A percentile compares a stretch with the other conserved stretches of the same genome.
These are phyloP conservation scores for Machaerirhynchus nigripectus DNA, from an alignment of 2,113 vertebrate genomes.

Conservation along the genomic window DNA sequence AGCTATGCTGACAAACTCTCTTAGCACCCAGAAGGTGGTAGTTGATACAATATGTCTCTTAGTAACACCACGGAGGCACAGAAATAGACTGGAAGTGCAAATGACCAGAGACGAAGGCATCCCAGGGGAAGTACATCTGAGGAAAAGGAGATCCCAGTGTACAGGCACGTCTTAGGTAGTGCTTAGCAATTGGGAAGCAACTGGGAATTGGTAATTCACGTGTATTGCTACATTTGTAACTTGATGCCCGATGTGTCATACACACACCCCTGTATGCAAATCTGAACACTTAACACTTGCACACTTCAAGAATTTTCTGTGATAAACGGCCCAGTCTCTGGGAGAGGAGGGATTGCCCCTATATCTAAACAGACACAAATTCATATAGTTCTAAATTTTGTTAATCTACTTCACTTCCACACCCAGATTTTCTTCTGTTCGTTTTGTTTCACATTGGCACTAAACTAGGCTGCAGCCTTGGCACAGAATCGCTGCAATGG, in stretches of 20 bases:
- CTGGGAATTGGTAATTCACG: neutral
- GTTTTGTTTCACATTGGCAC: neutral
- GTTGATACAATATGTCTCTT: neutral
- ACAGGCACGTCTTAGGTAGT: fast-evolving
- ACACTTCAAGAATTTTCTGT: neutral
- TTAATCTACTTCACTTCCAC: neutral
- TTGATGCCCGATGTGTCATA: neutral
- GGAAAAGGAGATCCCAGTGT: neutral
- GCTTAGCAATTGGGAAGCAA: neutral
- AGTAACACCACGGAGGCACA: neutral
- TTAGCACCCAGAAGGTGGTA: neutral
- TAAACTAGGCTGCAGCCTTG: neutral
- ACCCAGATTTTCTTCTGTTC: neutral
- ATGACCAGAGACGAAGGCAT: neutral
- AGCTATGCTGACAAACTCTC: neutral
- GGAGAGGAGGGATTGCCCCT: neutral
- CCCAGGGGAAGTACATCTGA: neutral
- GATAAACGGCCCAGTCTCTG: neutral
- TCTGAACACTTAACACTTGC: neutral
- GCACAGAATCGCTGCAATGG: neutral
- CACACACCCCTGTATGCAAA: fast-evolving
- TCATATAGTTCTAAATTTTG: neutral
- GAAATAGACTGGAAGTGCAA: neutral
- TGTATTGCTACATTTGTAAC: too few species aligned
- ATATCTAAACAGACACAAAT: neutral